These are phyloP conservation scores for Anableps anableps DNA, from an alignment of 2,797 vertebrate genomes.

Conservation along the genomic window DNA sequence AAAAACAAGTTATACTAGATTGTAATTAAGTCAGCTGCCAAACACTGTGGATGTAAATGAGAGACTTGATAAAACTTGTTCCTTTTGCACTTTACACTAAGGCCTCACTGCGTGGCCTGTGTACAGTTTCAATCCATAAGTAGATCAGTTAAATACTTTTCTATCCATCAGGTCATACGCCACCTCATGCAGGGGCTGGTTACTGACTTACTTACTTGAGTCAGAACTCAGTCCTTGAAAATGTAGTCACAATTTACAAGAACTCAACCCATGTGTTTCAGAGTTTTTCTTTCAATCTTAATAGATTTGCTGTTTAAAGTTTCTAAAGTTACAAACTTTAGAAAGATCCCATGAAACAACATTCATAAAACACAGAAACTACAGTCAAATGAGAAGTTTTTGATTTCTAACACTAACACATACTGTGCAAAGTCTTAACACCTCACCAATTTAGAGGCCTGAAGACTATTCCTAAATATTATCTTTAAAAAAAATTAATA, in stretches of 20 bases:
- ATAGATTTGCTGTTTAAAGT: neutral
- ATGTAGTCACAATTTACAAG: neutral
- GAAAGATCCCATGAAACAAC: neutral
- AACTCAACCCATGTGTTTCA: neutral
- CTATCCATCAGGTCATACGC: conserved; percentile 17
- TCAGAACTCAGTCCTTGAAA: conserved; percentile 6
- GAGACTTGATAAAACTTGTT: conserved; percentile 38
- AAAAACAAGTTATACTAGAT: conserved; percentile 31
- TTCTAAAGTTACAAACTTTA: neutral
- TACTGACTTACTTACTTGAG: conserved; percentile 5
- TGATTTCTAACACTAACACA: neutral
- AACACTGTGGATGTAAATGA: conserved; percentile 46
- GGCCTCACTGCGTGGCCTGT: neutral
- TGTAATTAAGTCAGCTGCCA: conserved; percentile 50
- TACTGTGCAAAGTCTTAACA: neutral
- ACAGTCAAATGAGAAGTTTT: neutral
- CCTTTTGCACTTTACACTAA: conserved; percentile 19
- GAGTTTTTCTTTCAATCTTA: neutral
- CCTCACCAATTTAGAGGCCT: neutral
- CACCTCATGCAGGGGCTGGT: conserved; percentile 15
- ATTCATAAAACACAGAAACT: neutral
- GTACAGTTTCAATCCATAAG: conserved; percentile 47
- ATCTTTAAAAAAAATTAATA: neutral
- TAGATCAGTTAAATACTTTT: conserved; percentile 36
- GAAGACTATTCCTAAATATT: neutral